These are phyloP conservation scores for Haemorhous mexicanus DNA, from an alignment of 2,113 vertebrate species.

Conservation along the genomic window DNA sequence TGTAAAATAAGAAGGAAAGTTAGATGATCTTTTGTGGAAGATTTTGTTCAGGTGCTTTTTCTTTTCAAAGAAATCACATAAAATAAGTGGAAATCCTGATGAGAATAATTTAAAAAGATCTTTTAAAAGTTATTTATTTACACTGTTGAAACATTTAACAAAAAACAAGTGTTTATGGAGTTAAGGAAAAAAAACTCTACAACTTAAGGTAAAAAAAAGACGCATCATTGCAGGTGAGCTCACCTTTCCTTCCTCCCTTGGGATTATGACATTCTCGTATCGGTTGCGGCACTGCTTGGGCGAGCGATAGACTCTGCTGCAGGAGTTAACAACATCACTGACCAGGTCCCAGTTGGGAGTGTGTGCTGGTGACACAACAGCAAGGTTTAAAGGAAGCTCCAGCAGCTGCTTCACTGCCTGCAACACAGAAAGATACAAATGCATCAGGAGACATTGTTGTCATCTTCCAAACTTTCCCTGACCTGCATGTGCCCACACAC, in stretches of 20 bases:
- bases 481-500: neutral
- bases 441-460: neutral
- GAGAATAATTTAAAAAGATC: conserved; percentile 32
- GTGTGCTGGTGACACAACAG: conserved; percentile 89
- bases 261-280: conserved; percentile 93
- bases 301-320: conserved; percentile 92
- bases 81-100: conserved; percentile 64
- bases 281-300: conserved; percentile 92
- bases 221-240: neutral
- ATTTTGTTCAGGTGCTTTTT: conserved; percentile 68
- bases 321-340: conserved; percentile 92
- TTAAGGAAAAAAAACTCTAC: conserved; percentile 34
- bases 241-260: conserved; percentile 93
- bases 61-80: conserved; percentile 67
- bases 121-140: conserved; percentile 51
- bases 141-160: conserved; percentile 55
- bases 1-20: conserved; percentile 76
- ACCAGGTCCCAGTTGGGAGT: conserved; percentile 96
- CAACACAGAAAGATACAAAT: neutral
- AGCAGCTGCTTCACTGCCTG: conserved; percentile 92
- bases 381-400: conserved; percentile 89
- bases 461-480: neutral
- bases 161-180: conserved; percentile 31
- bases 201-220: conserved; percentile 1
- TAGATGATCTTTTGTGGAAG: conserved; percentile 70